Conservation (phyloP, 1,140 invertebrate species). For the Brachystomella parvula region DNA sequence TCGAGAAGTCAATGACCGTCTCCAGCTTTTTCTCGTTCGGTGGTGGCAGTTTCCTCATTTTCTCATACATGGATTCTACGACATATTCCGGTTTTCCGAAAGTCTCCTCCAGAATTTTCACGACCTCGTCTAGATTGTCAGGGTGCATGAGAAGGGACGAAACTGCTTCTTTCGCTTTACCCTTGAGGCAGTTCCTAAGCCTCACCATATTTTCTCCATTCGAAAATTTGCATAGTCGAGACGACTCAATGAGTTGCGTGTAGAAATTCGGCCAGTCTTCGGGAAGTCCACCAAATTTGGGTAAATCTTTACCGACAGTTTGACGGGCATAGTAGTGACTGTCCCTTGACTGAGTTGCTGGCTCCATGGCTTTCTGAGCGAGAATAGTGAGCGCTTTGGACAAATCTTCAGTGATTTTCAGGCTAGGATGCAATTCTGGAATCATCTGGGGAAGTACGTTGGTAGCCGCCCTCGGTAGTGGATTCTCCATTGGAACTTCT, state of each 20-base stretch:
- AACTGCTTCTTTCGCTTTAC: slow-evolving; percentile 12
- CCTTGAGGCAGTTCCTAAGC: neutral
- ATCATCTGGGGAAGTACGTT: too few relatives aligned
- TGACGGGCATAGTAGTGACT: neutral
- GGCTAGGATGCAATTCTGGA: too few relatives aligned
- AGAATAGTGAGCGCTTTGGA: too few relatives aligned
- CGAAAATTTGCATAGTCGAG: slow-evolving; percentile 1
- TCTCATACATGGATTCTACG: neutral
- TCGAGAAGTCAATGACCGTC: neutral
- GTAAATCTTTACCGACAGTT: neutral
- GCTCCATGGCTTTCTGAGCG: too few relatives aligned
- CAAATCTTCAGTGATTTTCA: too few relatives aligned
- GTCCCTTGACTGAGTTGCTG: too few relatives aligned
- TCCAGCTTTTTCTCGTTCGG: neutral
- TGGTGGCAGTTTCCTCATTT: neutral
- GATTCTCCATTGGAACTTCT: too few relatives aligned
- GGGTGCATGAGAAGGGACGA: neutral
- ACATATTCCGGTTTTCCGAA: slow-evolving; percentile 8
- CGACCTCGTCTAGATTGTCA: neutral
- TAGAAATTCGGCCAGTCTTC: slow-evolving; percentile 12
- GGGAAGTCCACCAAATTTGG: slow-evolving; percentile 1
- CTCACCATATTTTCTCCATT: neutral
- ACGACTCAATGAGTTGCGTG: neutral
- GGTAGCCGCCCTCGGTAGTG: too few relatives aligned
- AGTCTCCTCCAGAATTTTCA: neutral